Evolutionary conservation across 1,140 invertebrate genomes (phyloP).

Genomic region (Sycobia sp.): DNA sequence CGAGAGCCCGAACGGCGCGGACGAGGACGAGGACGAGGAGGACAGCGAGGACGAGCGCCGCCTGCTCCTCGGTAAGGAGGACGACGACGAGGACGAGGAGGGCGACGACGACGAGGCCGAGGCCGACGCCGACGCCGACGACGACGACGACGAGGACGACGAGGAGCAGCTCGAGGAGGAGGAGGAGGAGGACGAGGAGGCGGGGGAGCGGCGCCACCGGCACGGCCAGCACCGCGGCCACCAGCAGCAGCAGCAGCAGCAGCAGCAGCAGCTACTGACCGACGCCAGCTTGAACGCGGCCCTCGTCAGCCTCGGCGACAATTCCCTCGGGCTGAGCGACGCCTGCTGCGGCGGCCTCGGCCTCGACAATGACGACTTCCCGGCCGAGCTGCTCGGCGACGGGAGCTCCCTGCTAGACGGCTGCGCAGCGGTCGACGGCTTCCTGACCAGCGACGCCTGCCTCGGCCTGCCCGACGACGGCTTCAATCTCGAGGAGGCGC

Average conservation of each 20-base stretch:
- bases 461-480: slow-evolving; percentile 64
- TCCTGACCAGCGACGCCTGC: slow-evolving; percentile 56
- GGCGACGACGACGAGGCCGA: background rate
- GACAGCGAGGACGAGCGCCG: no score
- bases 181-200: slow-evolving; percentile 5
- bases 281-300: no score
- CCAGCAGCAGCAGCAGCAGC: slow-evolving; percentile 34
- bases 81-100: background rate
- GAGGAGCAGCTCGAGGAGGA: background rate
- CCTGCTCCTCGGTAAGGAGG: no score
- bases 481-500: slow-evolving; percentile 74
- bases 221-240: no score
- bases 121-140: background rate
- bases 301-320: slow-evolving; percentile 50
- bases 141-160: no score
- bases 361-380: slow-evolving; percentile 59
- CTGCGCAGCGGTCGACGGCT: slow-evolving; percentile 52
- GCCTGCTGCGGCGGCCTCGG: slow-evolving; percentile 50
- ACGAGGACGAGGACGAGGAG: slow-evolving; percentile 48
- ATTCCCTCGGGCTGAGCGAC: slow-evolving; percentile 54
- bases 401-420: slow-evolving; percentile 49
- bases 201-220: background rate
- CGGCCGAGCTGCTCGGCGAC: slow-evolving; percentile 52
- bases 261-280: slow-evolving; percentile 24
- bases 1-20: slow-evolving; percentile 54